Base-by-base conservation (phyloP, 1,140 invertebrate genomes). In the Papilio aristodemus region DNA sequence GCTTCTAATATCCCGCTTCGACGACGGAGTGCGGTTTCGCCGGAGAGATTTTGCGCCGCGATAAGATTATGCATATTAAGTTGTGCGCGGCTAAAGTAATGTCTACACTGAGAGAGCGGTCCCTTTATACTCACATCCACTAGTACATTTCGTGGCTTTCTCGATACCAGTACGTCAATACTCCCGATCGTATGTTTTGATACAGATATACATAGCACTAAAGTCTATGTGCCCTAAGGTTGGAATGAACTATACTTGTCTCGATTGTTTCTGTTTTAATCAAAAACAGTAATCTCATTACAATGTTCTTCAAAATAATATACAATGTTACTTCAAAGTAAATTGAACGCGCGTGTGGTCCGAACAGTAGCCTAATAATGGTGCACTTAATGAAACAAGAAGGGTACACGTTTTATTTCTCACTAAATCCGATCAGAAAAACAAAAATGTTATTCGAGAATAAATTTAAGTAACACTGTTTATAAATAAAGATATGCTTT, bases 11-110 rank as follows among this genome's bases (percentile, higher is more conserved):
- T 88, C 84, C 85, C 86, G 80, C 83, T 87, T 84, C 82, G 81
- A 83, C 83, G 85, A 87, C 78, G 84, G 79, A 83, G 86, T 80
- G 84, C 83, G 79, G 82, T 85, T 89, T 86, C 79, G 80, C 85
- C 78, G 78, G 76, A 81, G 80, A 90, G 89, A 91, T 91, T 88
- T 80, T 83, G 87, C 84, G 74, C 81, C 70, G 73, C 84, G 89
- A 91, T 91, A 91, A 91, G 86, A 91, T 91, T 91, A 91, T 91
- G 89, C 87, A 91, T 91, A 91, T 91, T 91, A 91, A 89, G 83
- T 90, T 88, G 86, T 86, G 84, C 85, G 78, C 80, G 75, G 83
- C 85, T 84, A 85, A 89, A 85, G 81, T 89, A 87, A 89, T 89
- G 84, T 89, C 86, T 88, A 89, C 85, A 88, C 79, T 80, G 84